Conservation (phyloP, 2,888 invertebrate genomes). For the Rhagonycha fulva region DNA sequence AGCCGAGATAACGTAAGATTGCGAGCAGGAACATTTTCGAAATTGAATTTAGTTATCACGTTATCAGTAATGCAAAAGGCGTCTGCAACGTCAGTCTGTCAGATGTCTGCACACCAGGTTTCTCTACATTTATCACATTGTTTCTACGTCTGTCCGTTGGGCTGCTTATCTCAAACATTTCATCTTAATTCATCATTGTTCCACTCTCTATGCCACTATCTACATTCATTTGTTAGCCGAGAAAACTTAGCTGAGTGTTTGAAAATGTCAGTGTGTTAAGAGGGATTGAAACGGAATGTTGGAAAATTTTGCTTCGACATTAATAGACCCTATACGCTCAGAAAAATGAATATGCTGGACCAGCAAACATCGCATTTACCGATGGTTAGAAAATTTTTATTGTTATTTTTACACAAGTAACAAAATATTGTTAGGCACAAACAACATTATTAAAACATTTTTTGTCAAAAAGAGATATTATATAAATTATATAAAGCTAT, state of each 20-base stretch:
- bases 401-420: too few species aligned
- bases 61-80: constrained; percentile 22
- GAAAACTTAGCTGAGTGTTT: constrained; percentile 24
- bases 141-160: constrained; percentile 37
- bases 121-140: constrained; percentile 45
- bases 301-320: neutral
- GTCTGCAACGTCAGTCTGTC: constrained; percentile 31
- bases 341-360: neutral
- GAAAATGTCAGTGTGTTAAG: constrained; percentile 13
- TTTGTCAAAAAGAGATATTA: too few species aligned
- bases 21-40: constrained; percentile 11
- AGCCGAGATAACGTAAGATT: neutral
- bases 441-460: too few species aligned
- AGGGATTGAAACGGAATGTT: constrained; percentile 5
- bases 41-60: constrained; percentile 24
- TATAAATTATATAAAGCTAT: too few species aligned
- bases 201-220: constrained; percentile 38
- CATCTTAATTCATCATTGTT: constrained; percentile 47
- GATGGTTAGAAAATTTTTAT: too few species aligned
- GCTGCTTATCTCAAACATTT: constrained; percentile 42
- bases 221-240: constrained; percentile 40
- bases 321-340: neutral
- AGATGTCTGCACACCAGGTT: constrained; percentile 35
- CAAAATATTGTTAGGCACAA: too few species aligned
- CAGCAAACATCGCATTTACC: neutral